Base-by-base conservation (phyloP, 2,797 vertebrate species). In the Hephaestus fuliginosus region DNA sequence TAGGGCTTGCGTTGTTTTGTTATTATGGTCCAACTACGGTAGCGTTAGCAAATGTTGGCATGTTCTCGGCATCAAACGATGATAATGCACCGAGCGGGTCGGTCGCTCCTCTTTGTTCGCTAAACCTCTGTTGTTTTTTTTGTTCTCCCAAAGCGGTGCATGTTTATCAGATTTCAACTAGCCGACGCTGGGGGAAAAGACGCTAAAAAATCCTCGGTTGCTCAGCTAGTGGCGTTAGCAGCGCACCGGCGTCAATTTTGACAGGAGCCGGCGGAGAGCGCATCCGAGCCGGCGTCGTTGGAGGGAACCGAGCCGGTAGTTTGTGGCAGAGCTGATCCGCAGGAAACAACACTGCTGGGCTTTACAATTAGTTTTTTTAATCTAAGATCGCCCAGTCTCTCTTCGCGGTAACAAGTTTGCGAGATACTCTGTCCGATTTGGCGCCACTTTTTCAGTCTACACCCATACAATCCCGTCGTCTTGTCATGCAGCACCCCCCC, bases 401-500 rank as follows among this genome's bases (percentile, higher is more conserved):
- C 12, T 20, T 70, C 30, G 25, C 46, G 55, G 20, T 12, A 39
- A 41, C 58, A 83, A 81, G 86, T 94, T 93, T 93, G 89, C 82
- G 70, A 75, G 78, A 72, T 81, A 67, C 87, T 65, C 73, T 68
- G 61, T 48, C 49, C 66, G 83, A 91, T 95, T 96, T 96, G 95
- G 95, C 96, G 96, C 96, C 96, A 96, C 95, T 96, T 96, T 93
- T 95, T 90, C 86, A 87, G 91, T 90, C 84, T 86, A 92, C 91
- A 92, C 93, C 90, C 93, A 88, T 92, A 81, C 22, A 90, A 52
- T 86, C 85, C 58, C 65, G 73, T 70, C 85, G 77, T 81, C 84
- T 86, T 86, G 74, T 85, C 89, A 74, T 78, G 83, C 75, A 72
- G 33, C 36, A 33, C 30, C 30, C 30, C 30, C 36, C 46, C 70